Percentiles rank a stretch among this genome's conserved stretches.
phyloP scores from a whole-genome alignment of 2,888 invertebrate genomes.

The Phragmatobia fuliginosa region DNA sequence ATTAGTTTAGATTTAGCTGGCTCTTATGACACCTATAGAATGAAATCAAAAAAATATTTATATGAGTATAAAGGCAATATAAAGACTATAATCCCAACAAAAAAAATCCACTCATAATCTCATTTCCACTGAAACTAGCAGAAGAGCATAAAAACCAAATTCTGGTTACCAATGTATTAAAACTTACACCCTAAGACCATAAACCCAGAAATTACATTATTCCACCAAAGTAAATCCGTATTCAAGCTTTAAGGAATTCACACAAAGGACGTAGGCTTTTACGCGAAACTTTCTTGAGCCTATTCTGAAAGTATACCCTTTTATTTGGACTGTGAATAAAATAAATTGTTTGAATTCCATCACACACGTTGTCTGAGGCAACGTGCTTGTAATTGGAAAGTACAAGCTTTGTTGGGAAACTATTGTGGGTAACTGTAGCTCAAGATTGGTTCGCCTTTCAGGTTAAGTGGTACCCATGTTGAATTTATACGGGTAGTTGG shows the following conservation, averaged over 20 bases:
- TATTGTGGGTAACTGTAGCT: constrained; percentile 11
- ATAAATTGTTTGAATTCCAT: constrained; percentile 69
- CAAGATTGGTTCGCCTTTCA: constrained; percentile 3
- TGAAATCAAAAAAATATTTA: no score
- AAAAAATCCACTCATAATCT: neutral
- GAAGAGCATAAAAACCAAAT: constrained; percentile 13
- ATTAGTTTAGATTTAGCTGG: no score
- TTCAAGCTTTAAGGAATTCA: constrained; percentile 45
- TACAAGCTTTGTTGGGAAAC: constrained; percentile 50
- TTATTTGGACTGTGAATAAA: constrained; percentile 64
- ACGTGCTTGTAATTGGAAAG: constrained; percentile 64
- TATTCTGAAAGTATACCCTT: constrained; percentile 58
- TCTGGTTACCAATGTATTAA: constrained; percentile 30
- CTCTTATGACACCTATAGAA: no score
- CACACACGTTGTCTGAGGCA: constrained; percentile 49
- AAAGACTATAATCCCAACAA: neutral
- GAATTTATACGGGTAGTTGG: neutral
- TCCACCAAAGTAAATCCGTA: constrained; percentile 38
- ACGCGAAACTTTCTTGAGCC: constrained; percentile 50
- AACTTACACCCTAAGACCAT: constrained; percentile 31
- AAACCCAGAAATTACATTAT: constrained; percentile 49
- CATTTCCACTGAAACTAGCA: constrained; percentile 5
- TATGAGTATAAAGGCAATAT: neutral
- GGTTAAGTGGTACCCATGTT: constrained; percentile 2
- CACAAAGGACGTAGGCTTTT: constrained; percentile 57